phyloP scores from a whole-genome alignment of 2,797 vertebrate genomes.

The Xenentodon cancila region DNA sequence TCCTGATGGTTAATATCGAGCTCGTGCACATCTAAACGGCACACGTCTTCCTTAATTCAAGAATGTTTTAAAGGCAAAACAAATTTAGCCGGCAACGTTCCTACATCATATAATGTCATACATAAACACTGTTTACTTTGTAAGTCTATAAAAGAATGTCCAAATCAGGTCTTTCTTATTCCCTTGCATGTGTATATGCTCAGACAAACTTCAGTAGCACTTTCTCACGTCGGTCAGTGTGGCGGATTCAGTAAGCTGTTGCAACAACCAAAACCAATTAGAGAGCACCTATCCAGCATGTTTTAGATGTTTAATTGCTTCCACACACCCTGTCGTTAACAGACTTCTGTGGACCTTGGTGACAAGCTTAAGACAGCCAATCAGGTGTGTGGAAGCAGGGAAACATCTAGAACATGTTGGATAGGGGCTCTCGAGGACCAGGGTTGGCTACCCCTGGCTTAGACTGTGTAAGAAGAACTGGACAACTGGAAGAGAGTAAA shows the following conservation, averaged over 20 bases:
- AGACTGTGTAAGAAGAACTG: no score
- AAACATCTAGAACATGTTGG: no score
- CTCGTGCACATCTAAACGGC: slow-evolving; percentile 3
- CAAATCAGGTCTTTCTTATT: not conserved
- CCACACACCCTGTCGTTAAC: no score
- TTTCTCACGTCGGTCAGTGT: slow-evolving; percentile 34
- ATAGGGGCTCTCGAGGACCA: no score
- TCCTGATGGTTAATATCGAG: not conserved
- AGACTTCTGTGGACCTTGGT: slow-evolving; percentile 27
- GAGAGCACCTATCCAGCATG: no score
- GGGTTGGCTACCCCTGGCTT: no score
- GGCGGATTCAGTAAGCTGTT: slow-evolving; percentile 40
- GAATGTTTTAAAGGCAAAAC: not conserved
- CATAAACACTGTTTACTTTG: not conserved
- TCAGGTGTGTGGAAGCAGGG: no score
- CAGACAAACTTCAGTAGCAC: slow-evolving; percentile 48
- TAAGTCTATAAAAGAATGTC: not conserved
- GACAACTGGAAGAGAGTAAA: no score
- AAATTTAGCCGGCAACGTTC: not conserved
- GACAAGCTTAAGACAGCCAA: no score
- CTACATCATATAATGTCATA: not conserved
- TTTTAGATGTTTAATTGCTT: no score
- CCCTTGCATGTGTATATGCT: slow-evolving; percentile 18
- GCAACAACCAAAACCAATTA: slow-evolving; percentile 45
- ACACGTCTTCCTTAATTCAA: slow-evolving; percentile 12